These are phyloP conservation scores for Leptoclinus maculatus DNA, from an alignment of 2,797 vertebrate genomes.

Conservation along the genomic window DNA sequence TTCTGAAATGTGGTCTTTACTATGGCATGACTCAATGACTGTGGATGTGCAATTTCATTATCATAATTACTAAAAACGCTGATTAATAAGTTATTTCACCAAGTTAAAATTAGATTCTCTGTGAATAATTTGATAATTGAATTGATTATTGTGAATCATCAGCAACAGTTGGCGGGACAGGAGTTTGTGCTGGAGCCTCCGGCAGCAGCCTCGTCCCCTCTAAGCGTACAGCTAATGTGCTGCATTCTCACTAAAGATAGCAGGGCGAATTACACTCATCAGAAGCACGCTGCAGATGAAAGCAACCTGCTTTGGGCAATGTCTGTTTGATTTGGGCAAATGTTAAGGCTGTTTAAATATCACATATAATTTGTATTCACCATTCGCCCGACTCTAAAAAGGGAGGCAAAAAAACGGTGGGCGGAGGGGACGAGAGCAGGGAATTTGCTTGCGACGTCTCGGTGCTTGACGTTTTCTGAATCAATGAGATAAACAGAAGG, in stretches of 20 bases:
- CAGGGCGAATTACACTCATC: slow-evolving; percentile 64
- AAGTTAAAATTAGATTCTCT: slow-evolving; percentile 32
- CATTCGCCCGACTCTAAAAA: slow-evolving; percentile 37
- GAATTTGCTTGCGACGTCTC: slow-evolving; percentile 59
- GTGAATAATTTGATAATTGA: slow-evolving; percentile 41
- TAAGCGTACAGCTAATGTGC: slow-evolving; percentile 44
- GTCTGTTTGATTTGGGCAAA: slow-evolving; percentile 82
- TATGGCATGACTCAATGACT: background rate
- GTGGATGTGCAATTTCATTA: slow-evolving; percentile 2
- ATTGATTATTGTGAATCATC: slow-evolving; percentile 32
- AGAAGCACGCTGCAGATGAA: slow-evolving; percentile 62
- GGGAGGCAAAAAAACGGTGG: slow-evolving; percentile 42
- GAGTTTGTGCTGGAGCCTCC: slow-evolving; percentile 24
- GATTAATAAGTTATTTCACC: slow-evolving; percentile 6
- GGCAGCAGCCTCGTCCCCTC: slow-evolving; percentile 53
- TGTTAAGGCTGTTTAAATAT: slow-evolving; percentile 86
- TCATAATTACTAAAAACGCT: slow-evolving; percentile 10
- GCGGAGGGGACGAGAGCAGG: slow-evolving; percentile 38
- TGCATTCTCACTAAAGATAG: slow-evolving; percentile 50
- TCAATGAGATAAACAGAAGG: slow-evolving; percentile 84
- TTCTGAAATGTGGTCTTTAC: background rate
- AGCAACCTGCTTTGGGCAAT: slow-evolving; percentile 61
- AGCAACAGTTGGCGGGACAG: slow-evolving; percentile 47
- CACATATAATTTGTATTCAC: slow-evolving; percentile 83
- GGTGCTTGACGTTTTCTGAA: slow-evolving; percentile 76